Base-by-base conservation (phyloP, 2,888 invertebrate species). In the Ypsolopha scabrella region DNA sequence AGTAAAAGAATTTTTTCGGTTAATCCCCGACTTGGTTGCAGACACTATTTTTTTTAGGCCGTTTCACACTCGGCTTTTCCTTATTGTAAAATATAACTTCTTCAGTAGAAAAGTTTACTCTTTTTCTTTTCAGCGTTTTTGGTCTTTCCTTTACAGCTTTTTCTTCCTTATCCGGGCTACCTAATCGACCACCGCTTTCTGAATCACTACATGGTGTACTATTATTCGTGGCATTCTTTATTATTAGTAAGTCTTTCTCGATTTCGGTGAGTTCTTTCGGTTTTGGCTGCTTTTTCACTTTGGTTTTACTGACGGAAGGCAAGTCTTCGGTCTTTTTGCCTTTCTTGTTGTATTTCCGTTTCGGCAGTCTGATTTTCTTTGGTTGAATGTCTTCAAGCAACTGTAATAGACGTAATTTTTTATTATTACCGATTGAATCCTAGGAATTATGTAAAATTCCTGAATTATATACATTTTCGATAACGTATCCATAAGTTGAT, bases 181-280 rank as follows among this genome's bases (percentile, higher is more conserved):
- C 70, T 0, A 65, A 52, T 53, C 68, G 57, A 0, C 60, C 57
- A 14, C 62, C 68, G 39, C 65, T 60, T 34, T 83, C 81, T 0
- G 70, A 68, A 44, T 81, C 79, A 14, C 76, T 82, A 0, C 79
- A 76, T 1, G 74, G 52, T 7, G 7, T 9, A n/a, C n/a, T n/a
- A 0, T 68, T 65, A 45, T 67, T 77, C 0, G 79, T 78, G 0
- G 85, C 87, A 14, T 65, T 82, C 50, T 74, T 75, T 1, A 87
- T 87, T 0, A 85, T 83, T 0, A 83, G 55, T 0, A 86, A 59
- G 53, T 86, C 86, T 53, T 83, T 82, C 50, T 86, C 86, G 1
- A 86, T 80, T 34, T 85, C 85, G 0, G 80, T 79, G 0, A 85
- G 59, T 51, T 82, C 80, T 55, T 67, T 68, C 0, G 79, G 79